Base-by-base conservation (phyloP, 2,888 invertebrate genomes). In the Drepanosiphum platanoidis region DNA sequence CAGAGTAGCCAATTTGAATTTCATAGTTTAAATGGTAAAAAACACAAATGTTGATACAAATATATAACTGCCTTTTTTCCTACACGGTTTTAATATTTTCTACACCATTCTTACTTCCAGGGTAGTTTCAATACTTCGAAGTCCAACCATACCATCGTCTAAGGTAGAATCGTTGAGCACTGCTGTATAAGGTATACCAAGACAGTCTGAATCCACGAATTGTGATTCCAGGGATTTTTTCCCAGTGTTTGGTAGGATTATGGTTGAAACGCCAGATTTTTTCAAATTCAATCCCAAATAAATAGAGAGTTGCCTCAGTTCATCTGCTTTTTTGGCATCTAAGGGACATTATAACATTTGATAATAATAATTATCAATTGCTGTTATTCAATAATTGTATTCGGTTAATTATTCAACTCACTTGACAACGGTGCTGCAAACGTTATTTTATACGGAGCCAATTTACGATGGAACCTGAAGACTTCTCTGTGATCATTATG, bases 401-500 rank as follows among this genome's bases (percentile, higher is more conserved):
- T 18, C 8, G 52, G 15, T 3, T 15, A 9, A 7, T 52, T 15
- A 83, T 86, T 11, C 80, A 68, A 27, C 68, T 75, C 27, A 86
- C 80, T 86, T 64, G 66, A 72, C 64, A 77, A 74, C 4, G 91
- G 89, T 77, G 93, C 89, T 32, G 92, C 92, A 89, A 95, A 93
- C 74, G 92, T 92, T 86, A 94, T 92, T 91, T 95, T 95, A 88
- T 93, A 95, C 0, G 96, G 96, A 22, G 95, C 92, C 86, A 95
- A 90, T 90, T 92, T 93, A 86, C 94, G 92, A 88, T 95, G 94
- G 68, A 95, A 90, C 86, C 92, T 90, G 75, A 93, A 89, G 87
- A 90, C 89, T 86, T 90, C 91, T 87, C 92, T 88, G 3, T 88
- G 87, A 58, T 86, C 86, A 18, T 77, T 84, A 30, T 80, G 86